Evolutionary conservation across 2,888 invertebrate genomes (phyloP).

Genomic region (Crossocerus cetratus): DNA sequence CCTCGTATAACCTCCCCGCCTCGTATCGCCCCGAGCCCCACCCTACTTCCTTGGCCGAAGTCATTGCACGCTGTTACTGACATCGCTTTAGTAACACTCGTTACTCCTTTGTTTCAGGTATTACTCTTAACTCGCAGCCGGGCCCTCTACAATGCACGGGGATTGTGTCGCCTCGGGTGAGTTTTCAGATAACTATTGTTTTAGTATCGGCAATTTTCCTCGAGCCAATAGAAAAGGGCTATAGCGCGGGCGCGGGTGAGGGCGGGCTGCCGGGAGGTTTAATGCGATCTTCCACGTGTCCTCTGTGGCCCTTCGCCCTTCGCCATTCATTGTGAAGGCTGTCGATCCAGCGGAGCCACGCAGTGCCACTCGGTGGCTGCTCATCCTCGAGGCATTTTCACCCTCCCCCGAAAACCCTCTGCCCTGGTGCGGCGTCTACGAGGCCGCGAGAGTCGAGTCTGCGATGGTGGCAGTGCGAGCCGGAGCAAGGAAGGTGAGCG

Average conservation of each 20-base stretch:
- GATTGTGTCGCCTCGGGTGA: neutral
- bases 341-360: conserved; percentile 30
- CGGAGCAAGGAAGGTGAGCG: neutral
- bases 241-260: conserved; percentile 49
- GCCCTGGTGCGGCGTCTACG: conserved; percentile 15
- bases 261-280: conserved; percentile 70
- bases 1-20: neutral
- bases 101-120: conserved; percentile 55
- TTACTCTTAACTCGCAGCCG: conserved; percentile 22
- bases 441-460: conserved; percentile 15
- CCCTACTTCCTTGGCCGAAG: neutral
- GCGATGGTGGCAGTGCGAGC: too few species aligned
- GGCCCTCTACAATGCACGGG: conserved; percentile 23
- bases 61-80: conserved; percentile 5
- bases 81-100: conserved; percentile 31
- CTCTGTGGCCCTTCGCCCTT: conserved; percentile 15
- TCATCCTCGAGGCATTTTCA: conserved; percentile 51
- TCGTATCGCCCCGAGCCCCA: conserved; percentile 1
- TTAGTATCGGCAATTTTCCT: neutral
- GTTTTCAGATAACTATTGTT: too few species aligned
- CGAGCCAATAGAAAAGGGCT: conserved; percentile 28
- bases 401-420: conserved; percentile 50
- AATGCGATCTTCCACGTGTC: conserved; percentile 65
- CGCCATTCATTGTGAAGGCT: conserved; percentile 34
- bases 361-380: conserved; percentile 1